phyloP scores from a whole-genome alignment of 2,888 invertebrate species.

The Drosophila imparisetae region DNA sequence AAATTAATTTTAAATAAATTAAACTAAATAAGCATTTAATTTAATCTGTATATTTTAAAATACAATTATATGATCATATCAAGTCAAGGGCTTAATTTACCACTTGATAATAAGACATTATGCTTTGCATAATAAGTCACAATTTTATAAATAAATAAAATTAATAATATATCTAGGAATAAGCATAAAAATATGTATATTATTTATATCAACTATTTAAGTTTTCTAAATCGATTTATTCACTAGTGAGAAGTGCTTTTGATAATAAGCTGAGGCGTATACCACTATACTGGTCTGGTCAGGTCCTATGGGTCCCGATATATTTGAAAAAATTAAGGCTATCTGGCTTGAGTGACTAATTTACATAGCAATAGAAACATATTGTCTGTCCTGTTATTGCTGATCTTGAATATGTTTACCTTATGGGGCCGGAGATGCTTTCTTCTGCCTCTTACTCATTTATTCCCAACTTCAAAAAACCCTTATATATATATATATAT shows the following conservation, averaged over 20 bases:
- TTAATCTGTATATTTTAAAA: neutral
- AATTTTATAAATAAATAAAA: neutral
- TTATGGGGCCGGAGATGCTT: neutral
- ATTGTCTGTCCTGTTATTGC: neutral
- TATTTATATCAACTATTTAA: too few species aligned
- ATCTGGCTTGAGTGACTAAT: neutral
- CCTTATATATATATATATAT: neutral
- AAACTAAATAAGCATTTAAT: neutral
- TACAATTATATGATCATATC: neutral
- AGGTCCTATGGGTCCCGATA: too few species aligned
- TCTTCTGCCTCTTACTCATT: neutral
- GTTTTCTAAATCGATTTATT: too few species aligned
- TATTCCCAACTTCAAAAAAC: neutral
- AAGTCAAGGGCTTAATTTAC: neutral
- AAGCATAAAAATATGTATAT: accelerated
- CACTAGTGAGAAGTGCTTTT: too few species aligned
- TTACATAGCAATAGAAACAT: neutral
- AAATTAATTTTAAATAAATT: neutral
- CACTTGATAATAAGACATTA: too few species aligned
- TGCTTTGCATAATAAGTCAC: neutral
- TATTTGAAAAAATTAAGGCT: neutral
- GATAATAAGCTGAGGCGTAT: too few species aligned
- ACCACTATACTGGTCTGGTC: neutral
- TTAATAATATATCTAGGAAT: neutral
- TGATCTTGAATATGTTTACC: neutral